Conservation (phyloP, 2,113 vertebrate species). For the Periophthalmus modestus region DNA sequence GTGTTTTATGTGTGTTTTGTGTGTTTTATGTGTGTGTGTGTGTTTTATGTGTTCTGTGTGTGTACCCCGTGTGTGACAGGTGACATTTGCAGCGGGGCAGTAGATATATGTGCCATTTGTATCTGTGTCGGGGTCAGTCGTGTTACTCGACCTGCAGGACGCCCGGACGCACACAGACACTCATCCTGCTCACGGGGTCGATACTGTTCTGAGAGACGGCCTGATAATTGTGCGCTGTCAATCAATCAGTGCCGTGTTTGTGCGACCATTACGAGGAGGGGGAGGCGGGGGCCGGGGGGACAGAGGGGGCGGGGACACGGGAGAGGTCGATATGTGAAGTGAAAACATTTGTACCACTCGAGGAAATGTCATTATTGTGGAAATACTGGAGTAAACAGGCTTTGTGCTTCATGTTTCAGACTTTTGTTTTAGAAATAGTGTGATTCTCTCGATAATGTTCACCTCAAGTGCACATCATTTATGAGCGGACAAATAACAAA, state of each 20-base stretch:
- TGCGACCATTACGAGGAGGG: conserved; percentile 39
- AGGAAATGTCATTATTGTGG: conserved; percentile 7
- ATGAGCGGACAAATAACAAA: too few relatives aligned
- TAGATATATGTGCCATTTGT: conserved; percentile 76
- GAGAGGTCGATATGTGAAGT: background rate
- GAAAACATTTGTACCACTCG: conserved; percentile 3
- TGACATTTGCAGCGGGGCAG: conserved; percentile 72
- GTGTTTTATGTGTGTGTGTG: too few relatives aligned
- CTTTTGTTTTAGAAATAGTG: too few relatives aligned
- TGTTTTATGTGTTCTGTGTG: too few relatives aligned
- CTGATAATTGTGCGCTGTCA: conserved; percentile 74
- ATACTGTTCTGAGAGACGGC: conserved; percentile 62
- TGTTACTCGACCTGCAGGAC: conserved; percentile 70
- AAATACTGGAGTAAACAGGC: background rate
- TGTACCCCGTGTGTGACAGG: conserved; percentile 61
- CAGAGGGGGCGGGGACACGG: background rate
- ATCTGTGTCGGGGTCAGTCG: conserved; percentile 71
- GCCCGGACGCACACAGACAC: conserved; percentile 61
- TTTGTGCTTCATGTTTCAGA: background rate
- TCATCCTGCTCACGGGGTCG: conserved; percentile 62
- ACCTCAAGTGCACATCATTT: background rate
- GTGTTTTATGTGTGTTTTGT: too few relatives aligned
- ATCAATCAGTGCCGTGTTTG: conserved; percentile 62
- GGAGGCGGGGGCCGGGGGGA: background rate
- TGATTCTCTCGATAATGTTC: too few relatives aligned